Conservation (phyloP, 2,888 invertebrate genomes). For the Melinaea marsaeus region DNA sequence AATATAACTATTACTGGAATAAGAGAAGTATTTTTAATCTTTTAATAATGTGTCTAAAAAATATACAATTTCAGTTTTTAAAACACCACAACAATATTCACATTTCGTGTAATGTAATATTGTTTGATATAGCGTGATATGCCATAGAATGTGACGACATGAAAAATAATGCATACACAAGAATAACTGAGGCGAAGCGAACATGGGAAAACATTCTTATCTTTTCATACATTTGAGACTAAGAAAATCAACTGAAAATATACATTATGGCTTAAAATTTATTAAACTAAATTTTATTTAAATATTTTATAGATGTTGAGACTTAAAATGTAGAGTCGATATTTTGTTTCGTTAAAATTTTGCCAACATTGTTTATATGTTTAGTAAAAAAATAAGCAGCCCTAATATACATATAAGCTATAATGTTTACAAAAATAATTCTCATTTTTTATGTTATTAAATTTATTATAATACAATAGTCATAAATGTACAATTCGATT, state of each 20-base stretch:
- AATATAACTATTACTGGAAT: too few species aligned
- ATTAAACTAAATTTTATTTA: background rate
- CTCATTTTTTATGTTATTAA: too few species aligned
- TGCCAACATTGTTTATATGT: too few species aligned
- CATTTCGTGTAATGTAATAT: background rate
- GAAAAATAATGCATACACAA: background rate
- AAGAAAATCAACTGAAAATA: background rate
- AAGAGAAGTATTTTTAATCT: too few species aligned
- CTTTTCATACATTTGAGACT: background rate
- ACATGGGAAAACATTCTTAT: background rate
- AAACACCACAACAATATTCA: background rate
- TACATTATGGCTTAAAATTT: background rate
- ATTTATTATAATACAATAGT: too few species aligned
- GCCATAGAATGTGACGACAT: constrained; percentile 1
- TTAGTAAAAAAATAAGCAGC: too few species aligned
- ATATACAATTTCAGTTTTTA: background rate
- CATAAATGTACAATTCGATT: too few species aligned
- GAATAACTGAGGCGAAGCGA: background rate
- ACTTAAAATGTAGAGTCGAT: too few species aligned
- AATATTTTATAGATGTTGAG: background rate
- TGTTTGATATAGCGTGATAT: constrained; percentile 3
- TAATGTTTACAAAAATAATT: too few species aligned
- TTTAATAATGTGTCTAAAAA: background rate
- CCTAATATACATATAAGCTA: too few species aligned
- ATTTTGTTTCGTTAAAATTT: too few species aligned